Evolutionary conservation across 2,113 vertebrate species (phyloP).

Genomic region (Mus pahari): DNA sequence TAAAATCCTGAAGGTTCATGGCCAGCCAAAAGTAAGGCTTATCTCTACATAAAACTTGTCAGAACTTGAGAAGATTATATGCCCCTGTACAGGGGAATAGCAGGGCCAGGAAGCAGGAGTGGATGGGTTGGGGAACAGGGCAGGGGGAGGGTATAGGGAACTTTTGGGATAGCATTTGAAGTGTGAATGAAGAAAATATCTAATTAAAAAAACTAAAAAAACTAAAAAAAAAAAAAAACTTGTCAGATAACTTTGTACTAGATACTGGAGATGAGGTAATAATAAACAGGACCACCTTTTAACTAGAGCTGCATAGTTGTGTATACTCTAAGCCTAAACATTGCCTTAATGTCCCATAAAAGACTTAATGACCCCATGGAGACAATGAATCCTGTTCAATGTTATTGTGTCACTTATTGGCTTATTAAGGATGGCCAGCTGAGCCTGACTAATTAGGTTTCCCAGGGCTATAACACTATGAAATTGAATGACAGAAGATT

Average conservation of each 20-base stretch:
- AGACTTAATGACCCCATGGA: background rate
- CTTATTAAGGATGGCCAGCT: background rate
- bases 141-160: too few species aligned
- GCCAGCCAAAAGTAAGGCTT: background rate
- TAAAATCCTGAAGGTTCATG: too few species aligned
- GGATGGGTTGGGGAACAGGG: too few species aligned
- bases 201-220: too few species aligned
- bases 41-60: background rate
- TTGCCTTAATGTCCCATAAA: background rate
- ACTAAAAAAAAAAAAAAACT: too few species aligned
- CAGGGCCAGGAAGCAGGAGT: too few species aligned
- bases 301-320: background rate
- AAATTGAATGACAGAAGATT: background rate
- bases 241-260: background rate
- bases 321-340: background rate
- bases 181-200: too few species aligned
- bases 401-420: background rate
- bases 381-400: background rate
- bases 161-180: too few species aligned
- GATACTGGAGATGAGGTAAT: background rate
- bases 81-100: too few species aligned
- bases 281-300: accelerated
- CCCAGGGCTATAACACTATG: background rate
- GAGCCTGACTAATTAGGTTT: background rate
- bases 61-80: too few species aligned